Percentiles rank a stretch among this genome's conserved stretches.
These are phyloP conservation scores for Pachypeltis micranthus DNA, from an alignment of 1,140 invertebrate species.

Conservation along the genomic window DNA sequence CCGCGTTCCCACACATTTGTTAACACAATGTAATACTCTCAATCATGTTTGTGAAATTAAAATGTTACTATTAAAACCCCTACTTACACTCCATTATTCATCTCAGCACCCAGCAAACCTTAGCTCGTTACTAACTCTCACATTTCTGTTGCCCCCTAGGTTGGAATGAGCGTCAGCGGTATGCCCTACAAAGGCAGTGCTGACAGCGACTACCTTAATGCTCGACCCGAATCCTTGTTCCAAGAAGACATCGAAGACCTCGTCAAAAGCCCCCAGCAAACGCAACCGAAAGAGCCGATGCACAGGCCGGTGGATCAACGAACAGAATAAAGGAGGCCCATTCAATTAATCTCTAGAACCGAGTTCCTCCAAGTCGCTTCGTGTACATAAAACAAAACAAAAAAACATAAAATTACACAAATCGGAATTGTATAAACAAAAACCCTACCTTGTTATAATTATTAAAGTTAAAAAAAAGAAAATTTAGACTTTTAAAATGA, in stretches of 20 bases:
- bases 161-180: slow-evolving; percentile 48
- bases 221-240: slow-evolving; percentile 48
- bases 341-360: too few species aligned
- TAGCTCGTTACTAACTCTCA: neutral
- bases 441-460: neutral
- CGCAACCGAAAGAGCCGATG: slow-evolving; percentile 15
- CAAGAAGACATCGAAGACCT: slow-evolving; percentile 48
- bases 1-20: too few species aligned
- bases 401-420: neutral
- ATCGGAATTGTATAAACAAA: neutral
- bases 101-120: neutral
- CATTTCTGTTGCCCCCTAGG: slow-evolving; percentile 28
- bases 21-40: too few species aligned
- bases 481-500: too few species aligned
- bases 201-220: slow-evolving; percentile 40
- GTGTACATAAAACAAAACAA: too few species aligned
- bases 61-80: too few species aligned
- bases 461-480: too few species aligned
- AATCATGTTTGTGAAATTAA: too few species aligned
- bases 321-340: neutral
- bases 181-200: slow-evolving; percentile 51
- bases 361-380: too few species aligned
- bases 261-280: slow-evolving; percentile 39
- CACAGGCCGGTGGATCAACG: slow-evolving; percentile 18
- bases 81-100: too few species aligned